Percentiles rank a stretch among this genome's conserved stretches.
phyloP scores from a whole-genome alignment of 1,140 invertebrate species.

The Drosophila nikananu region DNA sequence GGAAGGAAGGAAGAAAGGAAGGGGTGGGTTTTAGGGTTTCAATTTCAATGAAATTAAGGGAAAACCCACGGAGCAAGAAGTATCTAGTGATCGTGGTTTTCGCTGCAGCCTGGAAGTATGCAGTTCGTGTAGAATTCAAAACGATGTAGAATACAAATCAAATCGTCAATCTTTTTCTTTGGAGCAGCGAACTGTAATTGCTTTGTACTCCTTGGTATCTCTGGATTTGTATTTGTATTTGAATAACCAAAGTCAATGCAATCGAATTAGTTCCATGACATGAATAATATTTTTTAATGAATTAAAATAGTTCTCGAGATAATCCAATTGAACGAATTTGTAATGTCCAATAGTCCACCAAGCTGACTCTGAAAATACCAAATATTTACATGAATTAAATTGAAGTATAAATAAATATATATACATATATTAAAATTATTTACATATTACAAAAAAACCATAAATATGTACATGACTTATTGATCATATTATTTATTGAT shows the following conservation, averaged over 20 bases:
- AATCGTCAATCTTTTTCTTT: no score
- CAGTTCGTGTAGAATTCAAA: not conserved
- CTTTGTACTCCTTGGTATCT: no score
- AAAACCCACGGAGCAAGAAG: not conserved
- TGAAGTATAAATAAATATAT: no score
- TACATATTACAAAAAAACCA: no score
- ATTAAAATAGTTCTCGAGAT: no score
- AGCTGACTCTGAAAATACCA: not conserved
- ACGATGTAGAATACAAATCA: not conserved
- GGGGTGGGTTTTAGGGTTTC: slow-evolving; percentile 6
- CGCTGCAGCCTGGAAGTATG: slow-evolving; percentile 21
- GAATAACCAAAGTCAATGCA: not conserved
- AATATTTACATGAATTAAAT: not conserved
- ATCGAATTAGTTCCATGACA: not conserved
- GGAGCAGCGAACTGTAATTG: no score
- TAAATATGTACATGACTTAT: no score
- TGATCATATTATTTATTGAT: not conserved
- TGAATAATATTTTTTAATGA: no score
- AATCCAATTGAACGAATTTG: no score
- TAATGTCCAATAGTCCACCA: not conserved
- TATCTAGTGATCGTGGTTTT: slow-evolving; percentile 1
- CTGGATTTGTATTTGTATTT: no score
- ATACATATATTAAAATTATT: no score
- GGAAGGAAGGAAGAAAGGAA: not conserved
- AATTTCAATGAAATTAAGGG: not conserved